These are phyloP conservation scores for Drosophila lacteicornis DNA, from an alignment of 1,140 invertebrate genomes.

Conservation along the genomic window DNA sequence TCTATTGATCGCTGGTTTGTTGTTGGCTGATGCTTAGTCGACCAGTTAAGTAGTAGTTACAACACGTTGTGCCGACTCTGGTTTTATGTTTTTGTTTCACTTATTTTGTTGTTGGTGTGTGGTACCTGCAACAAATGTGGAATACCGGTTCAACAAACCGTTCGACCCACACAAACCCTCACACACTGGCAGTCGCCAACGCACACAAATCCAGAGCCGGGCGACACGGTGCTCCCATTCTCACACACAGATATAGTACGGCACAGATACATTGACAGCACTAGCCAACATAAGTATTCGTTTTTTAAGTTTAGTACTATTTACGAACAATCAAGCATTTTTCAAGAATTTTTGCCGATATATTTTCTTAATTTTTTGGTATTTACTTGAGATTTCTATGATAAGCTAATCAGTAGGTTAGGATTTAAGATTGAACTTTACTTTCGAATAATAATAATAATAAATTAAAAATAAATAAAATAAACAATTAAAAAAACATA, in stretches of 20 bases:
- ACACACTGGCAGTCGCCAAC: conserved; percentile 6
- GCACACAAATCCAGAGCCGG: conserved; percentile 26
- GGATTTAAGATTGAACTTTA: too few relatives aligned
- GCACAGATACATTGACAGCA: conserved; percentile 3
- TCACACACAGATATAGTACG: conserved; percentile 44
- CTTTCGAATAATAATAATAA: too few relatives aligned
- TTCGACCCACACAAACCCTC: conserved; percentile 43
- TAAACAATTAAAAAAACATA: too few relatives aligned
- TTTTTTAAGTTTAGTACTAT: not conserved
- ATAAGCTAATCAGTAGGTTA: too few relatives aligned
- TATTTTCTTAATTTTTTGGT: not conserved
- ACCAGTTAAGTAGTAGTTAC: conserved; percentile 54
- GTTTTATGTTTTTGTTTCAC: not conserved
- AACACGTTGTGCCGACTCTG: conserved; percentile 30
- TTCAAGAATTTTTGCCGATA: not conserved
- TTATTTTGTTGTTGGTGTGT: conserved; percentile 17
- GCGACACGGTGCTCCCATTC: conserved; percentile 70
- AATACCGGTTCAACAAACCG: conserved; percentile 67
- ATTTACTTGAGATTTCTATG: not conserved
- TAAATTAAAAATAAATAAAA: too few relatives aligned
- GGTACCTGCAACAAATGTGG: conserved; percentile 50
- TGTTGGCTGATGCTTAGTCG: conserved; percentile 13
- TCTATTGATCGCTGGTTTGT: conserved; percentile 26
- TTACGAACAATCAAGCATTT: not conserved
- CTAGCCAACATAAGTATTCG: not conserved